Base-by-base conservation (phyloP, 2,888 invertebrate genomes). In the Villa cingulata region DNA sequence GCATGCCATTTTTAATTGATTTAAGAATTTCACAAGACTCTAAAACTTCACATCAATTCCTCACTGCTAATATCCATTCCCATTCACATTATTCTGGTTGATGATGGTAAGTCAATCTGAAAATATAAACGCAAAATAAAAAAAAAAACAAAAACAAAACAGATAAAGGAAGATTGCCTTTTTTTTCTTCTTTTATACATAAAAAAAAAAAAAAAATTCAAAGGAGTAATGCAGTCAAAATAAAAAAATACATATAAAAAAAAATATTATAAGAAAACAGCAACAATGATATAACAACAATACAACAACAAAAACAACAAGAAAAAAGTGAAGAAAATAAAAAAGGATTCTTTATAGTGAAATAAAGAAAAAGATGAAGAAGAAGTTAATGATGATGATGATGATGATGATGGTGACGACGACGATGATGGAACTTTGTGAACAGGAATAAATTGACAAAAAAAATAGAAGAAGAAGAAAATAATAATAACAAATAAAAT, bases 1-100 rank as follows among this genome's bases (percentile, higher is more conserved):
- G 55, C 55, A 54, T 56, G 55, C 55, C 56, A 51, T 48, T 53
- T 55, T 55, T 53, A 56, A 56, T 56, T 56, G 56, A 54, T 55
- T 55, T 55, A 54, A 53, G 55, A 56, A 56, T 56, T 55, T 56
- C 54, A 51, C 53, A 49, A 52, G 56, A 54, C 50, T 54, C 49
- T 29, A 37, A 44, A 37, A 39, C 43, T 45, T 48, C 46, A 43
- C 40, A 46, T 52, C 46, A 49, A 49, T 51, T 51, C 49, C 47
- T 51, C 43, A 37, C 17, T 39, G n/a, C 37, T 41, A 41, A 19
- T 41, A 17, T 32, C 12, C 29, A 32, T 41, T 46, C 46, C 29
- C 41, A 41, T 37, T 37, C 17, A 18, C 37, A 37, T 37, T 18
- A n/a, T n/a, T n/a, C n/a, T n/a, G n/a, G n/a, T 12, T 12, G 29